Base-by-base conservation (phyloP, 2,797 vertebrate genomes). In the Myotis myotis region DNA sequence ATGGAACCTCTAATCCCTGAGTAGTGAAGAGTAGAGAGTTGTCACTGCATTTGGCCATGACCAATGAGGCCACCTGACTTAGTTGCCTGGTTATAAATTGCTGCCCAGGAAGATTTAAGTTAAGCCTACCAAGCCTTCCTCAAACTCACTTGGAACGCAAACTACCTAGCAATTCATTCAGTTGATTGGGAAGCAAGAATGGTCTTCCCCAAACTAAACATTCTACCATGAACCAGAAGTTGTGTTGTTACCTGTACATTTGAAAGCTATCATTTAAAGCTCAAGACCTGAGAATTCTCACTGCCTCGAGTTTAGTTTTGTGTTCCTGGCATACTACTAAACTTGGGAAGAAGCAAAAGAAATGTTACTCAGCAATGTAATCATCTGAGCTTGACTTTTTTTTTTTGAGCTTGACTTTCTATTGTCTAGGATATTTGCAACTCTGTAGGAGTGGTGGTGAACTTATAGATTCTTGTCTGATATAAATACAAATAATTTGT, bases 181-280 rank as follows among this genome's bases (percentile, higher is more conserved):
- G 28, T 15, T 44, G 55, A 68, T 28, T 36, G 64, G 5, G 85
- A 55, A 41, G 44, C 25, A 16, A 15, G 16, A 57, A 70, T 41
- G 4, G 3, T 44, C 36, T 70, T 44, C 57, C 13, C 41, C 22
- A 49, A 51, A 71, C 38, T 57, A 72, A 92, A 78, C 53, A 71
- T 53, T 66, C 78, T 60, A 53, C 17, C 49, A 68, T 71, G 75
- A 87, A 57, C 49, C 64, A 64, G 68, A 76, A 57, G 23, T 62
- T 57, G 19, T 51, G 8, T 70, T 5, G 0, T 71, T 68, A 79
- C 36, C 66, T 70, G n/a, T 44, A 36, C 9, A 11, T 75, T 72
- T 60, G 53, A 74, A 96, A 89, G 33, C 36, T 64, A 51, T 55
- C 36, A 49, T 82, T 89, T 74, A 57, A 96, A 83, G n/a, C 15